Base-by-base conservation (phyloP, 2,888 invertebrate species). In the Dexiosoma caninum region DNA sequence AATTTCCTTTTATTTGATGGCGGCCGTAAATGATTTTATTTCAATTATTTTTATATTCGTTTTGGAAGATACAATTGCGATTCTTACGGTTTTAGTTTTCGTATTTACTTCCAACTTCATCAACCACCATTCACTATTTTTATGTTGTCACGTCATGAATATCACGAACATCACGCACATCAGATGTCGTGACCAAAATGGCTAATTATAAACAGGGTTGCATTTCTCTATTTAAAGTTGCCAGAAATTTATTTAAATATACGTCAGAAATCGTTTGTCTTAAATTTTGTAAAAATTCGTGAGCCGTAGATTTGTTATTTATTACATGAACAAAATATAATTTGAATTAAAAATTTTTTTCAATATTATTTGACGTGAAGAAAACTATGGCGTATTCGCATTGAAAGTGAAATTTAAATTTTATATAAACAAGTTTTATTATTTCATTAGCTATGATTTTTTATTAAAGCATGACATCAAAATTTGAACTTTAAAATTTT, bases 141-240 rank as follows among this genome's bases (percentile, higher is more conserved):
- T 57, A 37, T 46, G 37, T 53, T 53, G 70, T 80, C 79, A 77
- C 77, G 77, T 77, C 77, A 70, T 70, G 30, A 55, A 46, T 16
- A 62, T 49, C 62, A 70, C 76, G 62, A 77, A 57, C 6, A 64
- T 70, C 70, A 79, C 74, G 64, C 74, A 74, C 69, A 69, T 62
- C 78, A 75, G 46, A 69, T 74, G 74, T 79, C 78, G 78, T 74
- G 78, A 78, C 74, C 42, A 67, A 78, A 67, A 72, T 78, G 37
- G 69, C 40, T 30, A 72, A 49, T 66, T 42, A 57, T n/a, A 1
- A 23, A 6, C 74, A 78, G 67, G 3, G 78, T 69, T 74, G 78
- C 21, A 78, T 62, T 78, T 60, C 32, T 1, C 4, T 4, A 0
- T 32, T 5, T 8, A 2, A 9, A 3, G 62, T n/a, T 72, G 78